Base-by-base conservation (phyloP, 2,113 vertebrate species). In the Sialia sialis region DNA sequence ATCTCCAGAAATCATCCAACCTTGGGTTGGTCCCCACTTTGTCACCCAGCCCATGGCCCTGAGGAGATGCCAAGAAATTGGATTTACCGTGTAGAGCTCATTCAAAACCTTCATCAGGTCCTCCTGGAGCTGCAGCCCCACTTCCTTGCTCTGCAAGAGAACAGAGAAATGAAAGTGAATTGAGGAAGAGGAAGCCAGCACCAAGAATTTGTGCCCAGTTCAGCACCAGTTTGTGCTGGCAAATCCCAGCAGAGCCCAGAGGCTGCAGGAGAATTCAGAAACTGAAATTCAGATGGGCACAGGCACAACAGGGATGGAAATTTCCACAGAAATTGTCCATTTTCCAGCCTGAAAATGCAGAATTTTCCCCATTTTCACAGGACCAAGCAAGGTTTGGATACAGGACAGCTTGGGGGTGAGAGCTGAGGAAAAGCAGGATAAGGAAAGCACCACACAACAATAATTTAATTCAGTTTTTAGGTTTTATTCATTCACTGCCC, bases 61-160 rank as follows among this genome's bases (percentile, higher is more conserved):
- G 84, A 84, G 87, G 85, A 80, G 94, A 27, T 11, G 92, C 88
- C 94, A 89, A 81, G 80, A 78, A 81, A 43, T 58, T 16, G 22
- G 88, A 97, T 97, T 99, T 98, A 99, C 99, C 98, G 99, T 98
- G 96, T 99, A 99, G 69, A 99, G 99, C 76, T 99, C 99, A 77
- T 99, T 99, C 93, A 99, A 96, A 93, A 99, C 99, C 97, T 99
- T 99, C 98, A 99, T 98, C 98, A 99, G 94, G 95, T 99, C 99
- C 90, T 99, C 99, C 93, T 99, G 99, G 90, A 99, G 98, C 97
- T 99, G 99, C 69, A 99, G 96, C 20, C 99, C 99, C 20, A 99
- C 98, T 97, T 99, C 99, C 97, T 99, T 99, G 97, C 99, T 99
- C 99, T 99, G 97, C 73, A 98, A 97, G 8, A 70, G 73, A 95